A percentile compares a stretch with the other conserved stretches of the same genome.
phyloP scores from a whole-genome alignment of 1,140 invertebrate species.

The Neodiprion fabricii region DNA sequence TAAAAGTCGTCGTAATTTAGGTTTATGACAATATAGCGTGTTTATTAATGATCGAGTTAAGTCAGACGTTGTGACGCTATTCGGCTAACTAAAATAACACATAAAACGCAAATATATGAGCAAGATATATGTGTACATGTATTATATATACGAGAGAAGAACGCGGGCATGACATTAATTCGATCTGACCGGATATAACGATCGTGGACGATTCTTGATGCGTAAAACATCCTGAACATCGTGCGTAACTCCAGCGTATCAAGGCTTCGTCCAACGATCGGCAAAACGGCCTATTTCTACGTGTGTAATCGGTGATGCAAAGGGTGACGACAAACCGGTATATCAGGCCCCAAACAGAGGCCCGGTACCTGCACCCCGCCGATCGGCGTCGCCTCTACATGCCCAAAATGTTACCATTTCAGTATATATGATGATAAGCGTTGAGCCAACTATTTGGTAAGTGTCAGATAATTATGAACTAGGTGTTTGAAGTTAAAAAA shows the following conservation, averaged over 20 bases:
- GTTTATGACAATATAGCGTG: slow-evolving; percentile 14
- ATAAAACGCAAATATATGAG: background rate
- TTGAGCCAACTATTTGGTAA: background rate
- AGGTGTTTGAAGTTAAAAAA: background rate
- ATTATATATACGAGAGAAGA: background rate
- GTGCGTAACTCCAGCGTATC: slow-evolving; percentile 16
- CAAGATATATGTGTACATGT: background rate
- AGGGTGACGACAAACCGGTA: no score
- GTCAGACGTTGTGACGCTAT: slow-evolving; percentile 6
- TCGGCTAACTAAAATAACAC: background rate
- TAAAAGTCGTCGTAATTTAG: slow-evolving; percentile 9
- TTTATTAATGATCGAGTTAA: background rate
- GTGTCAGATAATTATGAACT: slow-evolving; percentile 3
- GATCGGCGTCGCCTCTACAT: background rate
- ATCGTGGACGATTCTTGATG: slow-evolving; percentile 6
- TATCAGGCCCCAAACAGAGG: no score
- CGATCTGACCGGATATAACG: background rate
- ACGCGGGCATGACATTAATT: background rate
- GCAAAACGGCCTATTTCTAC: background rate
- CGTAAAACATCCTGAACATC: slow-evolving; percentile 10
- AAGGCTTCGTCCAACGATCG: slow-evolving; percentile 7
- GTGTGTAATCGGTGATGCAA: no score
- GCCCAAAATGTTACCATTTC: background rate
- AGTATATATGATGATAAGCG: background rate
- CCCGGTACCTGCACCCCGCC: background rate